A percentile compares a stretch with the other conserved stretches of the same genome.
These are phyloP conservation scores for Betta splendens DNA, from an alignment of 2,797 vertebrate genomes.

Conservation along the genomic window DNA sequence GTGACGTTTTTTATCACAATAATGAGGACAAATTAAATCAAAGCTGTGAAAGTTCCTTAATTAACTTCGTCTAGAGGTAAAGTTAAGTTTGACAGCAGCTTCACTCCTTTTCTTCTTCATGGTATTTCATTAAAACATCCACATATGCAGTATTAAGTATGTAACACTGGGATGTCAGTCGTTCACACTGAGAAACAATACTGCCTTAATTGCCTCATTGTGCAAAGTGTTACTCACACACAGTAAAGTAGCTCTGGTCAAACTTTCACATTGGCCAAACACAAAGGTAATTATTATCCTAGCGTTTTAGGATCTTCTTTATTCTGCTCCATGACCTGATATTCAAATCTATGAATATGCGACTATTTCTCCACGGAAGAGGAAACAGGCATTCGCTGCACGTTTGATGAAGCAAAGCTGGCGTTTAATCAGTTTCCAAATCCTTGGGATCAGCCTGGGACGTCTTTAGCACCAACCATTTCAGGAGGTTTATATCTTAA, in stretches of 20 bases:
- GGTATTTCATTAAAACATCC: conserved; percentile 63
- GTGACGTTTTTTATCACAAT: conserved; percentile 39
- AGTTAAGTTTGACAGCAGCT: conserved; percentile 56
- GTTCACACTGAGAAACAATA: not conserved
- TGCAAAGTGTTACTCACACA: conserved; percentile 30
- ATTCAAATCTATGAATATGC: not conserved
- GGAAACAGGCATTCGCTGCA: not conserved
- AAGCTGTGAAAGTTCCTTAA: conserved; percentile 51
- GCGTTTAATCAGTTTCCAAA: not conserved
- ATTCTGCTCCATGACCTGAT: not conserved
- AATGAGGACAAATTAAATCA: conserved; percentile 63
- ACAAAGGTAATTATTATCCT: conserved; percentile 25
- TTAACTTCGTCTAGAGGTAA: conserved; percentile 52
- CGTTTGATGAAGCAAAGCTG: not conserved
- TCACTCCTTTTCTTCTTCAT: conserved; percentile 18
- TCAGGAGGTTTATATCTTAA: not conserved
- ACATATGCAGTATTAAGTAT: conserved; percentile 27
- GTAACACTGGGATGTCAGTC: conserved; percentile 29
- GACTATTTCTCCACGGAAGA: not conserved
- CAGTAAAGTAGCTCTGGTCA: conserved; percentile 15
- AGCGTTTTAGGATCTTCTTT: conserved; percentile 3
- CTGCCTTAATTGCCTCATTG: conserved; percentile 23
- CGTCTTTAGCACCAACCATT: not conserved
- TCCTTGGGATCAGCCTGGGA: not conserved
- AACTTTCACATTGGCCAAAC: conserved; percentile 18